phyloP scores from a whole-genome alignment of 1,140 invertebrate genomes.

The Aphelenchoides besseyi region DNA sequence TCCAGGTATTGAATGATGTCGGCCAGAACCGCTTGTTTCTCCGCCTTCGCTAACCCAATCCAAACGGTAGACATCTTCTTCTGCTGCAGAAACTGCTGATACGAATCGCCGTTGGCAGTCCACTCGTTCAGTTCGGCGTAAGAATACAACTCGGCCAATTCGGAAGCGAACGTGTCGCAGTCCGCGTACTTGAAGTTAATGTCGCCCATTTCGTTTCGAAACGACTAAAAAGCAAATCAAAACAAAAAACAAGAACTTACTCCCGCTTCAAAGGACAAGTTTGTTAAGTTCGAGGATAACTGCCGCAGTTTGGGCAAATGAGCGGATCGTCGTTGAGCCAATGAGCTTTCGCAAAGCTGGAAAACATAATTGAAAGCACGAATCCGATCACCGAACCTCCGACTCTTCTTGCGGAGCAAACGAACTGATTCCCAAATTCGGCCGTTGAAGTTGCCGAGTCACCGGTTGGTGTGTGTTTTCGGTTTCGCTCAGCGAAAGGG shows the following conservation, averaged over 20 bases:
- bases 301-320: slow-evolving; percentile 54
- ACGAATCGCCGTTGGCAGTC: slow-evolving; percentile 42
- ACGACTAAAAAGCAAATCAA: slow-evolving; percentile 12
- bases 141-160: slow-evolving; percentile 59
- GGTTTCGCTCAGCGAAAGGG: neutral
- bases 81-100: slow-evolving; percentile 13
- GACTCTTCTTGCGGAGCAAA: neutral
- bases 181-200: slow-evolving; percentile 56
- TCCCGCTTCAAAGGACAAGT: slow-evolving; percentile 21
- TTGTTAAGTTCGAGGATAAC: slow-evolving; percentile 28
- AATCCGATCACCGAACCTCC: neutral
- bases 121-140: slow-evolving; percentile 61
- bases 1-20: slow-evolving; percentile 50
- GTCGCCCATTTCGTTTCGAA: slow-evolving; percentile 47
- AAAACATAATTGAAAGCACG: neutral
- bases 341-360: slow-evolving; percentile 47
- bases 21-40: slow-evolving; percentile 31
- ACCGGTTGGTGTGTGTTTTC: neutral
- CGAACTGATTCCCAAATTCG: neutral
- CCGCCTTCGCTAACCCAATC: slow-evolving; percentile 18
- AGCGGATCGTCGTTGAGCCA: slow-evolving; percentile 58
- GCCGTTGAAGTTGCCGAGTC: neutral
- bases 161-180: slow-evolving; percentile 39
- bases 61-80: slow-evolving; percentile 23
- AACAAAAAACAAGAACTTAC: slow-evolving; percentile 24